Evolutionary conservation across 2,113 vertebrate genomes (phyloP).

Genomic region (Malurus melanocephalus): DNA sequence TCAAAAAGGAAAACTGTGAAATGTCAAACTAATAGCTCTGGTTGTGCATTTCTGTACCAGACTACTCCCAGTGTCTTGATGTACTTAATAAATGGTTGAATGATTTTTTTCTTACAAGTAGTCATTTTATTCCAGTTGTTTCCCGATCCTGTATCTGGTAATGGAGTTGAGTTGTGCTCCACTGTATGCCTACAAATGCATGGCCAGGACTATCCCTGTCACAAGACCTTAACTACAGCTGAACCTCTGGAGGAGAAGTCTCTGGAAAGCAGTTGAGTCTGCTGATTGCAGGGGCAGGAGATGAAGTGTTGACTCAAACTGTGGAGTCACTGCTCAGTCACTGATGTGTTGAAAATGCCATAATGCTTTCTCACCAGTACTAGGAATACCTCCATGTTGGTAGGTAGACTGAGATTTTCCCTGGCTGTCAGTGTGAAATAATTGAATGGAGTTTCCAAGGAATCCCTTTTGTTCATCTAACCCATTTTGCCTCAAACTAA

Average conservation of each 20-base stretch:
- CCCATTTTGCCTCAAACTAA: neutral
- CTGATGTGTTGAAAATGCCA: neutral
- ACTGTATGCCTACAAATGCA: neutral
- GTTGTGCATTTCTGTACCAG: neutral
- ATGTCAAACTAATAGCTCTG: neutral
- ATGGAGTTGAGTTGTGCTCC: neutral
- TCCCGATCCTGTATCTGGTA: neutral
- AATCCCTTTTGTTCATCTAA: neutral
- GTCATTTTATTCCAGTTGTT: neutral
- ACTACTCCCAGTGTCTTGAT: neutral
- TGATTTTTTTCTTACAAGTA: neutral
- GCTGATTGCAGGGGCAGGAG: neutral
- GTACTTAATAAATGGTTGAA: neutral
- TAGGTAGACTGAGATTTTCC: neutral
- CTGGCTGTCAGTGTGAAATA: neutral
- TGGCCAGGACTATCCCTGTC: neutral
- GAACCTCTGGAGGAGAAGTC: neutral
- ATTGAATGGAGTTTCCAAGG: neutral
- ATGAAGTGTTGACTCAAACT: neutral
- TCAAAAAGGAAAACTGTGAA: neutral
- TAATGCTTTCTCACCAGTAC: neutral
- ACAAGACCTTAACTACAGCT: neutral
- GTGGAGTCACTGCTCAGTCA: neutral
- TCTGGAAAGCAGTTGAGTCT: neutral
- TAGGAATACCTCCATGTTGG: neutral